A percentile compares a stretch with the other conserved stretches of the same genome.
These are phyloP conservation scores for Murina feae DNA, from an alignment of 2,113 vertebrate species.

Conservation along the genomic window DNA sequence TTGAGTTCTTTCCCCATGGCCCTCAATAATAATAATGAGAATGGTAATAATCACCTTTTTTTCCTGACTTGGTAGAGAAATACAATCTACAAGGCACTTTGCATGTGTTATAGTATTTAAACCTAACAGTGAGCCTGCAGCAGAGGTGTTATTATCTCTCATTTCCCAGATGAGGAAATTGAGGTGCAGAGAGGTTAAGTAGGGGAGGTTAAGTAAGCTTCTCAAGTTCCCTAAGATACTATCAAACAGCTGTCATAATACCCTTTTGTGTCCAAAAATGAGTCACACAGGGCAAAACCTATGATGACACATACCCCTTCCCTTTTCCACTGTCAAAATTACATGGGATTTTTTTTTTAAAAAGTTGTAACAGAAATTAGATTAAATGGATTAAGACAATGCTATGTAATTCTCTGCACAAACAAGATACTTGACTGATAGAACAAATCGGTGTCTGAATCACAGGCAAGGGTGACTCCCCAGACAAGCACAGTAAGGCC, in stretches of 20 bases:
- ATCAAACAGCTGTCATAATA: background rate
- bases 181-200: constrained; percentile 2
- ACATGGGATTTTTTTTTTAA: background rate
- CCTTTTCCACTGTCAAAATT: background rate
- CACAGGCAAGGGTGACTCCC: background rate
- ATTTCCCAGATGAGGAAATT: constrained; percentile 40
- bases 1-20: background rate
- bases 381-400: background rate
- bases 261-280: background rate
- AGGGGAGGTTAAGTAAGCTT: constrained; percentile 12
- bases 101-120: background rate
- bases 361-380: background rate
- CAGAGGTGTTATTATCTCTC: constrained; percentile 3
- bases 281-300: background rate
- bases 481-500: background rate
- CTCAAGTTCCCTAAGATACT: background rate
- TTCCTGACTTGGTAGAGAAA: background rate
- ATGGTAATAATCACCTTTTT: background rate
- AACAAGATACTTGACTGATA: background rate
- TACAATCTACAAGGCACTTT: background rate
- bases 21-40: background rate
- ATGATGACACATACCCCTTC: background rate
- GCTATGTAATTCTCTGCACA: background rate
- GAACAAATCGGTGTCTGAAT: background rate
- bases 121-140: background rate